Evolutionary conservation across 2,113 vertebrate genomes (phyloP), one percentile per base, ranked within the genome.

Genomic region (Channa maculata): DNA sequence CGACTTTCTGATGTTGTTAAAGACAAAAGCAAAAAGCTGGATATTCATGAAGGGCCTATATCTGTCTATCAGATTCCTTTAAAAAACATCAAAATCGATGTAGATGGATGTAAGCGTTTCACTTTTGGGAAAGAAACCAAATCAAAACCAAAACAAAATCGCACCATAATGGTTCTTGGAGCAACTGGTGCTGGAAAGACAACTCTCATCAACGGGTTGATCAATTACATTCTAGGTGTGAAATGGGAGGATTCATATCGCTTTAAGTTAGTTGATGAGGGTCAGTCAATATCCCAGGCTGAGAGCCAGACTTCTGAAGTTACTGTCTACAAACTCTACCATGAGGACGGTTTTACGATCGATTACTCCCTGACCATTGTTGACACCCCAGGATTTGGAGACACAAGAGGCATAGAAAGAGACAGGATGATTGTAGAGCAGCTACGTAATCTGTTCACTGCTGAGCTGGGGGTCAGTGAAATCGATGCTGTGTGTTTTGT

Each of bases 371-470:
- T 94, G 24, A 93, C 89, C 4, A 69, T 94, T 0, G 73, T 92
- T 2, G 93, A 94, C 81, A 92, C 90, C 0, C 92, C 90, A n/a
- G 92, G 90, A 0, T 92, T 94, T 71, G 92, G 87, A 14, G 85
- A 90, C 8, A 87, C 86, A 1, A 61, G 85, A 64, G 91, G 87
- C 12, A 80, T 86, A 34, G 7, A 13, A 0, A 77, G 59, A 65
- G 89, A 92, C 58, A 24, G 7, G 3, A 0, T 14, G 64, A 84
- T 91, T 13, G 64, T 15, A 2, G 60, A 85, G 9, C 68, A 88
- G 7, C 55, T 93, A 3, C 14, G 12, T 6, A 41, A 38, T 1
- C 60, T 84, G 7, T 82, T 87, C 64, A 45, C 37, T 6, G 13
- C 59, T 38, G 0, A 14, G 0, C 6, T 9, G 0, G 68, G 64